A percentile compares a stretch with the other conserved stretches of the same genome.
Conservation (phyloP, 1,140 invertebrate species). For the Parapsyche elsis region DNA sequence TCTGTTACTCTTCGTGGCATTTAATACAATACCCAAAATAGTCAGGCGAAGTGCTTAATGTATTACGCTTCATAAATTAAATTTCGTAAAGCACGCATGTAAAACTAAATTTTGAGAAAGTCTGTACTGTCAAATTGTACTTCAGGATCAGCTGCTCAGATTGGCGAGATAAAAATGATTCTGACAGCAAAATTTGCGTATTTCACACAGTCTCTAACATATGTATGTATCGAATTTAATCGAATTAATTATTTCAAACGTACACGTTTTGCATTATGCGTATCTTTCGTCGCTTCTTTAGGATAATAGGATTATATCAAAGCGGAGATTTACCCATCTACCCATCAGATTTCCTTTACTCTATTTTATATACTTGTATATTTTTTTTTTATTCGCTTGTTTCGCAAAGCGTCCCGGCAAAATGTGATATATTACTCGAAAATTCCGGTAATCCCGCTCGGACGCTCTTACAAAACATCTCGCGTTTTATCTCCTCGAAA, state of each 20-base stretch:
- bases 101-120: no score
- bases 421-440: constrained; percentile 28
- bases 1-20: no score
- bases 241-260: background rate
- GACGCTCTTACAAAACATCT: constrained; percentile 30
- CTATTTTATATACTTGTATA: background rate
- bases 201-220: no score
- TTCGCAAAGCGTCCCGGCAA: constrained; percentile 7
- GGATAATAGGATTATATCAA: background rate
- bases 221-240: no score
- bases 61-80: no score
- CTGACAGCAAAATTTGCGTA: no score
- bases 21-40: no score
- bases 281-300: background rate
- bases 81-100: no score
- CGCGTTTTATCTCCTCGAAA: constrained; percentile 20
- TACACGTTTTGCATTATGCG: background rate
- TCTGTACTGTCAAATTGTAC: no score
- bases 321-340: background rate
- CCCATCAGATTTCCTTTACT: background rate
- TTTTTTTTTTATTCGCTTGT: background rate
- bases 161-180: no score
- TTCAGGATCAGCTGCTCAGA: no score
- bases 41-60: no score
- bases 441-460: constrained; percentile 27